phyloP scores from a whole-genome alignment of 2,888 invertebrate species.

The Brachypalpus laphriformis region DNA sequence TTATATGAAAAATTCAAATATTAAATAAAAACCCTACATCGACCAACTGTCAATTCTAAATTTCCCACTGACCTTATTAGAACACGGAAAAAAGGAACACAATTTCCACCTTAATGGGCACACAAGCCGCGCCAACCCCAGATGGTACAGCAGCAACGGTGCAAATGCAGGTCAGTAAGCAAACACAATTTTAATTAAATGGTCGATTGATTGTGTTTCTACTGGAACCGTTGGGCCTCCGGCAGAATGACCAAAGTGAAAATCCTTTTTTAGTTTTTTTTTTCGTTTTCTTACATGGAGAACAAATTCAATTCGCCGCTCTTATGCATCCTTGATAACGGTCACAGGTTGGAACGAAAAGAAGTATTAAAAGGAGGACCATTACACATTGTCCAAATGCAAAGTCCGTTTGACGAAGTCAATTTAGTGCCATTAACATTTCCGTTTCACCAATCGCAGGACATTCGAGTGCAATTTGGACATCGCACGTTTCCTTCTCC shows the following conservation, averaged over 20 bases:
- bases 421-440: constrained; percentile 58
- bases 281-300: background rate
- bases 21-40: background rate
- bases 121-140: constrained; percentile 46
- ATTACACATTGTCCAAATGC: constrained; percentile 47
- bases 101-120: constrained; percentile 58
- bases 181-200: constrained; percentile 74
- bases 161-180: constrained; percentile 69
- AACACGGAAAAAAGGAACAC: constrained; percentile 37
- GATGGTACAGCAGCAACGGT: constrained; percentile 33
- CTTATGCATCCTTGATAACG: constrained; percentile 37
- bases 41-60: constrained; percentile 3
- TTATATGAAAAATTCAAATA: constrained; percentile 15
- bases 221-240: background rate
- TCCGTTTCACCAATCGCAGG: constrained; percentile 26
- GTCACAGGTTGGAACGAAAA: constrained; percentile 2
- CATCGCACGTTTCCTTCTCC: background rate
- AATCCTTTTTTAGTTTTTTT: constrained; percentile 38
- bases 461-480: constrained; percentile 26
- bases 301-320: constrained; percentile 11
- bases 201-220: constrained; percentile 68
- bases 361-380: constrained; percentile 4
- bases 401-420: constrained; percentile 61
- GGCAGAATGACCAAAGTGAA: constrained; percentile 1
- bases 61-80: constrained; percentile 54